phyloP scores from a whole-genome alignment of 2,113 vertebrate genomes.

The Rhodinocichla rosea region DNA sequence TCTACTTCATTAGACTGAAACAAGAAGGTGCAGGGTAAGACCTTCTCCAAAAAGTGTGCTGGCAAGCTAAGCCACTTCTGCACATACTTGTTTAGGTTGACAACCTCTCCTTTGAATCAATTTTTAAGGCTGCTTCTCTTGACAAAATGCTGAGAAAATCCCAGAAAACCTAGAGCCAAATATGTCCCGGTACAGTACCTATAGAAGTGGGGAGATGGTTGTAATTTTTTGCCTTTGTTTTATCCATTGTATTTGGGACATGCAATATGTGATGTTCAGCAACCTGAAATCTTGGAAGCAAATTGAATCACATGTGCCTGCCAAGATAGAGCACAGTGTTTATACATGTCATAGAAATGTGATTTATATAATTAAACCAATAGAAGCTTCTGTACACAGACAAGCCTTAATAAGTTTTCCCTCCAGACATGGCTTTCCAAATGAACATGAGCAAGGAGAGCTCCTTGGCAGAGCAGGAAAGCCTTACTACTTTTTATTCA shows the following conservation, averaged over 20 bases:
- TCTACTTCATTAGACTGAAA: neutral
- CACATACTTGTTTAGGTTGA: neutral
- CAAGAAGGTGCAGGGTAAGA: neutral
- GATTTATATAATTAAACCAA: conserved; percentile 38
- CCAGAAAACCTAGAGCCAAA: neutral
- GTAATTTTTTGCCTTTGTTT: neutral
- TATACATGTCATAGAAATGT: conserved; percentile 36
- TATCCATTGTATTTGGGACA: neutral
- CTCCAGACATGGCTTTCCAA: neutral
- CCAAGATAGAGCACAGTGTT: conserved; percentile 10
- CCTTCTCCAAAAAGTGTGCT: neutral
- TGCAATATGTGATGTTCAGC: neutral
- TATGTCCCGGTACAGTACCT: neutral
- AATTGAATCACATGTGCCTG: neutral
- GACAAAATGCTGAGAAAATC: neutral
- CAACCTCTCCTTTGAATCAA: neutral
- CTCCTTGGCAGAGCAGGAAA: neutral
- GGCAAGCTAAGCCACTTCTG: neutral
- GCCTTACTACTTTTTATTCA: neutral
- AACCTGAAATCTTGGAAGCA: conserved; percentile 36
- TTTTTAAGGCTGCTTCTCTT: neutral
- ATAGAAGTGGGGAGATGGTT: rapidly evolving
- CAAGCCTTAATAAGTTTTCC: neutral
- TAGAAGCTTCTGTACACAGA: neutral
- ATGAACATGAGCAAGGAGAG: neutral